Evolutionary conservation across 37 sponge, comb jelly and placozoan species (phyloP), one percentile per base, ranked within the genome.

Genomic region (Tethya wilhelma): DNA sequence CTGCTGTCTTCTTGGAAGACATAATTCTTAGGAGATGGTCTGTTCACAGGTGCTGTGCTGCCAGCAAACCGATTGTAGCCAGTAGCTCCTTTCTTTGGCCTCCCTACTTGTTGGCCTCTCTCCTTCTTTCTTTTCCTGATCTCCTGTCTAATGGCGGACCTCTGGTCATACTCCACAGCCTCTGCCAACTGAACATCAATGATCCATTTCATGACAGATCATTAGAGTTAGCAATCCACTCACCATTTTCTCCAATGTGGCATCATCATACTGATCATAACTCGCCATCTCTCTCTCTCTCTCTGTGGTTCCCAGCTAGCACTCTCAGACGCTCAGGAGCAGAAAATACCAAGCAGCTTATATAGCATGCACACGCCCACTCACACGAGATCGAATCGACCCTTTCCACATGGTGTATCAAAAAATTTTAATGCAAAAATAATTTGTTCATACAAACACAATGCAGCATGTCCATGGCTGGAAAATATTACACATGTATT

Each of bases 151-250:
- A 90, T 68, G 22, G 65, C 59, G 20, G 94, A 83, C 40, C 94
- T 69, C 62, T 94, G 91, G 28, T 94, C 94, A 44, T 94, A 94
- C 17, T 60, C 49, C 1, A 69, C 25, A 30, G 94, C 94, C 3
- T 56, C 78, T 0, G 65, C 67, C 31, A 90, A 44, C 94, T 94
- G 71, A 1, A 78, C 7, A 7, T 43, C n/a, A 38, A 43, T 23
- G n/a, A 70, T 4, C 42, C 8, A 1, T 7, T 34, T 30, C 56
- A 49, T 55, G 31, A 6, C 19, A 55, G 9, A 17, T 28, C 5
- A 32, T 33, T 6, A 7, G 6, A 74, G 59, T 25, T 37, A 57
- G n/a, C 36, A 43, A 43, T 19, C 14, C 5, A n/a, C 69, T 76
- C 7, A 85, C 86, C 86, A 36, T 85, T 38, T 77, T 49, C n/a